A percentile compares a stretch with the other conserved stretches of the same genome.
Conservation (phyloP, 2,797 vertebrate species). For the Poecilia picta region DNA sequence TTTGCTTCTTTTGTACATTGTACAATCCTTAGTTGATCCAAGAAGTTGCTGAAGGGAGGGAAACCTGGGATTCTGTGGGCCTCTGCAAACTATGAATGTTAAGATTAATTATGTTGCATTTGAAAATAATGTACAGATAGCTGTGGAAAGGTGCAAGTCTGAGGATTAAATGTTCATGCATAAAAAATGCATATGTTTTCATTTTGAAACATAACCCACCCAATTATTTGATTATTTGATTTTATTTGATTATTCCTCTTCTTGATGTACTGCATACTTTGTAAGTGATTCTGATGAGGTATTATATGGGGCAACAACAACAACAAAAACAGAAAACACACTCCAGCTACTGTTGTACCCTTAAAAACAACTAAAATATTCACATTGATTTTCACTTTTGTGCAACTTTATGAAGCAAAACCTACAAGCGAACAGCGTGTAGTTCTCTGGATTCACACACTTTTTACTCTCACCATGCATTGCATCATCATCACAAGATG, state of each 20-base stretch:
- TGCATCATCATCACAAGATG: too few species aligned
- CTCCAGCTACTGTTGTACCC: not conserved
- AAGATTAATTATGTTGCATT: not conserved
- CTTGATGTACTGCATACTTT: not conserved
- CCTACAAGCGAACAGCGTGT: too few species aligned
- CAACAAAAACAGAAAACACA: not conserved
- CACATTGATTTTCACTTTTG: too few species aligned
- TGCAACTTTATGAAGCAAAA: too few species aligned
- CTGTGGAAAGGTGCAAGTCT: too few species aligned
- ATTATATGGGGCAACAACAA: not conserved
- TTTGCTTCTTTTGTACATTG: not conserved
- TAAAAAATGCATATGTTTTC: not conserved
- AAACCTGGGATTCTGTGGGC: not conserved
- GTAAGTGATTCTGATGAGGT: not conserved
- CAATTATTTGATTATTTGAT: not conserved
- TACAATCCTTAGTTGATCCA: not conserved
- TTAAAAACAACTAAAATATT: too few species aligned
- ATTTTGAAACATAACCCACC: not conserved
- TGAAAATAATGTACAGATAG: not conserved
- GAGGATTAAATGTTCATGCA: not conserved
- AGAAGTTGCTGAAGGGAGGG: not conserved
- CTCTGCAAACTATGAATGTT: not conserved
- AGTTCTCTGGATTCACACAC: too few species aligned
- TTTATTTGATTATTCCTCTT: not conserved
- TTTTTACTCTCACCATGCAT: too few species aligned